These are phyloP conservation scores for Camelus bactrianus DNA, from an alignment of 2,113 vertebrate genomes.

Conservation along the genomic window DNA sequence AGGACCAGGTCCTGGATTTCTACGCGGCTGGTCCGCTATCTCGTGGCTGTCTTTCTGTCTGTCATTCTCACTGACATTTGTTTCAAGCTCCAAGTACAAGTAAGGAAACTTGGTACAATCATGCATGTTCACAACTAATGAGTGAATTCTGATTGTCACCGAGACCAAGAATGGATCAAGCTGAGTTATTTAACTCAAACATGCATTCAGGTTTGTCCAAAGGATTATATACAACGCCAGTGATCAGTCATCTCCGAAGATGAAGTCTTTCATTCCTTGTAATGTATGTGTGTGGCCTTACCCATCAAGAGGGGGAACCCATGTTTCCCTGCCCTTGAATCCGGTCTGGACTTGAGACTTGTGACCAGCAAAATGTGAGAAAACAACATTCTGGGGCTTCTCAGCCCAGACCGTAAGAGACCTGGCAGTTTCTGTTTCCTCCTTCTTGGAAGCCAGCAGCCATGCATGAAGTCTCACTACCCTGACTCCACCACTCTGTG, in stretches of 20 bases:
- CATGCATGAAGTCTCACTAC: not conserved
- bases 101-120: not conserved
- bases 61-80: not conserved
- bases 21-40: not conserved
- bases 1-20: not conserved
- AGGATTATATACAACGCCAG: not conserved
- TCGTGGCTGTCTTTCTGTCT: not conserved
- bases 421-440: not conserved
- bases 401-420: not conserved
- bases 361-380: not conserved
- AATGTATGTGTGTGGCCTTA: not conserved
- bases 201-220: not conserved
- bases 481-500: not conserved
- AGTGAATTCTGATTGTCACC: not conserved
- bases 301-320: not conserved
- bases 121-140: not conserved
- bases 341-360: not conserved
- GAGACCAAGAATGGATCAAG: not conserved
- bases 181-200: not conserved
- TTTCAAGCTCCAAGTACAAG: not conserved
- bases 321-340: not conserved
- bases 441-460: not conserved
- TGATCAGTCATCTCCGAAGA: not conserved
- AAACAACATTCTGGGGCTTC: not conserved
- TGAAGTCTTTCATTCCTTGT: not conserved